Evolutionary conservation across 2,888 invertebrate genomes (phyloP).

Genomic region (Macrophya alboannulata): DNA sequence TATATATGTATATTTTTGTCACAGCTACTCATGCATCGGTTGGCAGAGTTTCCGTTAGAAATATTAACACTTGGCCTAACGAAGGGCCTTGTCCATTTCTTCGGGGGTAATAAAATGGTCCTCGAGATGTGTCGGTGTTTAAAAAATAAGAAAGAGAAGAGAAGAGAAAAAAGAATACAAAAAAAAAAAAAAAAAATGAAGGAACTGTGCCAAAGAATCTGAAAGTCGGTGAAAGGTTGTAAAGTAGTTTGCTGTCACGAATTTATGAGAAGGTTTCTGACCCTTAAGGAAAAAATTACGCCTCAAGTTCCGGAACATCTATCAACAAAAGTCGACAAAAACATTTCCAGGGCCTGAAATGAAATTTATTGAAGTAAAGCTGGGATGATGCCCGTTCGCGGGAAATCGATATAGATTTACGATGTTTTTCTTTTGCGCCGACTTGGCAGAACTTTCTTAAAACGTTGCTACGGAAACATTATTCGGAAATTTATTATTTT

Average conservation of each 20-base stretch:
- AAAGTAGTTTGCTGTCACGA: slow-evolving; percentile 48
- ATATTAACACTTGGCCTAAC: not conserved
- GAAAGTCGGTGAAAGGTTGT: slow-evolving; percentile 48
- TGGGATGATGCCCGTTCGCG: slow-evolving; percentile 35
- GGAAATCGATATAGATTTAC: slow-evolving; percentile 77
- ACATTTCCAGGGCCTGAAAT: slow-evolving; percentile 45
- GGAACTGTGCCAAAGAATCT: slow-evolving; percentile 43
- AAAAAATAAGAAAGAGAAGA: not conserved
- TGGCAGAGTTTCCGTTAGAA: not conserved
- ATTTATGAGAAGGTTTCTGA: slow-evolving; percentile 52
- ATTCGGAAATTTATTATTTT: slow-evolving; percentile 75
- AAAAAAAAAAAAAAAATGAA: not conserved
- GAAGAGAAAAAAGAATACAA: not conserved
- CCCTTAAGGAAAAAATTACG: slow-evolving; percentile 51
- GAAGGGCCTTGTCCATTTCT: not conserved
- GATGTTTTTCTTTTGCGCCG: slow-evolving; percentile 79
- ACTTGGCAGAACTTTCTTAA: slow-evolving; percentile 78
- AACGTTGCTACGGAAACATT: slow-evolving; percentile 72
- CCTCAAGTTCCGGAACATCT: slow-evolving; percentile 42
- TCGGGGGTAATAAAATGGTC: not conserved
- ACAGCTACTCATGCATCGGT: no score
- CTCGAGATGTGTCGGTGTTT: not conserved
- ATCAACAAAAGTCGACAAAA: slow-evolving; percentile 48
- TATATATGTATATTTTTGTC: no score
- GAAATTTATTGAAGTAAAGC: slow-evolving; percentile 48